phyloP scores from a whole-genome alignment of 2,113 vertebrate species.

The Suricata suricatta region DNA sequence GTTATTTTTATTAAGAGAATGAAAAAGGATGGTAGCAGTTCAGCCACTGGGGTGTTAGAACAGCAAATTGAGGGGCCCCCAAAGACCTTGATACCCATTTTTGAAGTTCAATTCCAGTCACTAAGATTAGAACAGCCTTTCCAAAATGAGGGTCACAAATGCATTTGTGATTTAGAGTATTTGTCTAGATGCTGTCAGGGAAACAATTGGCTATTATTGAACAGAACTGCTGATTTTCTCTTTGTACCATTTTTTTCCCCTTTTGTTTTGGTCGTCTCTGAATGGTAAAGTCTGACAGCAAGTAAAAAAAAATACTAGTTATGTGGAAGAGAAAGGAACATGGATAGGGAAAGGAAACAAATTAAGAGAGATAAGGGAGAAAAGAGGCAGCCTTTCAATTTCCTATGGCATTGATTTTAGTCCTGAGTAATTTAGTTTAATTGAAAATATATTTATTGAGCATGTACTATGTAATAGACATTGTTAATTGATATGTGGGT shows the following conservation, averaged over 20 bases:
- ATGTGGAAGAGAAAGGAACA: not conserved
- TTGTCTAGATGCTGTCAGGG: constrained; percentile 65
- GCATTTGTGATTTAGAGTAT: constrained; percentile 71
- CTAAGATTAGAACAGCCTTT: constrained; percentile 63
- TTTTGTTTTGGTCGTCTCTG: constrained; percentile 39
- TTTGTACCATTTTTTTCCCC: constrained; percentile 12
- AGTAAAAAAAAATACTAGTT: constrained; percentile 47
- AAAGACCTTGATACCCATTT: constrained; percentile 61
- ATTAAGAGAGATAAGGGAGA: not conserved
- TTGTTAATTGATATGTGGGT: not conserved
- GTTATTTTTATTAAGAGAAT: constrained; percentile 76
- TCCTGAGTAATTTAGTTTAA: not conserved
- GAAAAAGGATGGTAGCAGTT: constrained; percentile 66
- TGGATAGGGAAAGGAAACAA: not conserved
- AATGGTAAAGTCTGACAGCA: constrained; percentile 64
- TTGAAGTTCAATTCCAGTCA: constrained; percentile 75
- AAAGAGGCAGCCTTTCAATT: not conserved
- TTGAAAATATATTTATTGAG: constrained; percentile 28
- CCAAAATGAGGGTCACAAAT: constrained; percentile 68
- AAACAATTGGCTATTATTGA: constrained; percentile 72
- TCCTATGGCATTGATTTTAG: not conserved
- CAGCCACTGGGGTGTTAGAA: constrained; percentile 54
- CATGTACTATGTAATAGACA: not conserved
- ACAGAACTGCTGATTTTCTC: constrained; percentile 66
- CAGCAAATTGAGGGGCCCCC: constrained; percentile 53